Evolutionary conservation across 2,797 vertebrate genomes (phyloP).

Genomic region (Odontamblyopus lacepedii): DNA sequence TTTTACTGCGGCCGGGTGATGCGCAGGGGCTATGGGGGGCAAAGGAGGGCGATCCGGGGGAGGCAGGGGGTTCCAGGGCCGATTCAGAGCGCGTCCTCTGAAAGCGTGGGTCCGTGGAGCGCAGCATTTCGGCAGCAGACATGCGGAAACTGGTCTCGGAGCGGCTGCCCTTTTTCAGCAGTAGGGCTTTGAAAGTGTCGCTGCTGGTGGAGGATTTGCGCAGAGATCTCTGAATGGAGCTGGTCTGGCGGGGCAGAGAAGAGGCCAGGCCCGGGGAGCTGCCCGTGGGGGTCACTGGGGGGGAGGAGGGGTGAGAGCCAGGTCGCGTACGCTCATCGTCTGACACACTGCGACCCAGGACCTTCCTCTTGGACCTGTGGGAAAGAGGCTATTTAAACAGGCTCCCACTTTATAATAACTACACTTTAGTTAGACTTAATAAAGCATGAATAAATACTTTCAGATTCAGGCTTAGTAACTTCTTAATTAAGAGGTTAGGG

Average conservation of each 20-base stretch:
- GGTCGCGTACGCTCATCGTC: constrained; percentile 87
- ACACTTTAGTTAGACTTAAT: no score
- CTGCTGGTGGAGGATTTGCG: constrained; percentile 96
- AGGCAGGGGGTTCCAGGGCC: constrained; percentile 54
- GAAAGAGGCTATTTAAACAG: constrained; percentile 22
- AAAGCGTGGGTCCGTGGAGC: constrained; percentile 90
- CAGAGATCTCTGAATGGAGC: constrained; percentile 90
- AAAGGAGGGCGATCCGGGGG: constrained; percentile 38
- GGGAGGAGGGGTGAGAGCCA: constrained; percentile 53
- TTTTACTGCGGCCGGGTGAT: constrained; percentile 82
- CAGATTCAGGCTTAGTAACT: no score
- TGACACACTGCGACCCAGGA: constrained; percentile 93
- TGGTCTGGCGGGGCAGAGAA: constrained; percentile 77
- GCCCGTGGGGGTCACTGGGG: constrained; percentile 58
- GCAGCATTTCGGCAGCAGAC: constrained; percentile 95
- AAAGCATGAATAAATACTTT: no score
- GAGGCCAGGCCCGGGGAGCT: constrained; percentile 57
- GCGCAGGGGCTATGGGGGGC: constrained; percentile 74
- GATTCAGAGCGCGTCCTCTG: constrained; percentile 83
- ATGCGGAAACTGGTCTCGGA: constrained; percentile 91
- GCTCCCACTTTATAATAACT: neutral
- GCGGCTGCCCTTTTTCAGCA: constrained; percentile 94
- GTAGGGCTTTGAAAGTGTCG: constrained; percentile 95
- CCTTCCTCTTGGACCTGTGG: constrained; percentile 93
- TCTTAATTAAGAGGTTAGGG: no score